Evolutionary conservation across 2,888 invertebrate species (phyloP), one percentile per base, ranked within the genome.

Genomic region (Cylindroiulus punctatus): DNA sequence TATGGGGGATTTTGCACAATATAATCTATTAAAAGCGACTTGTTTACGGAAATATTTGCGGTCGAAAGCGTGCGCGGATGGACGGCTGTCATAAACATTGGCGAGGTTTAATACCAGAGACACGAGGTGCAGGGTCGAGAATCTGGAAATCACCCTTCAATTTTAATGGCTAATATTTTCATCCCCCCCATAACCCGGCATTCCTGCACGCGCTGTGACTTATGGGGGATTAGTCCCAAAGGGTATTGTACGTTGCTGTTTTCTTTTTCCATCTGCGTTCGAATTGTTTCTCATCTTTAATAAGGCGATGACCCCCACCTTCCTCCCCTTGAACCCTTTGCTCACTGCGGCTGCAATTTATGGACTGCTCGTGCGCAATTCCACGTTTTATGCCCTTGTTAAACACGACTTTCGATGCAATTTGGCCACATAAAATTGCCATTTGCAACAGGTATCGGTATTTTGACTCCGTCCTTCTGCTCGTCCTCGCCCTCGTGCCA

Each of bases 21-120:
- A 57, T 22, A n/a, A n/a, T 57, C 57, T 57, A 57, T 57, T 57
- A 57, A 57, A 57, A 57, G 57, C 57, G n/a, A 57, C 22, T 57
- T 57, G 57, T 57, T 57, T 57, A 57, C 57, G 57, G 57, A 57
- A 57, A 57, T 57, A 57, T 22, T 57, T 57, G 57, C 57, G 57
- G 57, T 57, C 19, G n/a, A 57, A 57, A 57, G 14, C 47, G 47
- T 19, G 47, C 14, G 57, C 7, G 57, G 57, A 19, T 5, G n/a
- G 57, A 57, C 57, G 57, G 57, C 57, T 57, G 57, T n/a, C 57
- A n/a, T 57, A 57, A 57, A 57, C 57, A 57, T 57, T 7, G 1
- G 7, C n/a, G 8, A 22, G 57, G 2, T 57, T 44, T 57, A 7
- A 57, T n/a, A n/a, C 57, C 22, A 57, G 8, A n/a, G 19, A 0